Base-by-base conservation (phyloP, 2,888 invertebrate genomes). In the Julus scandinavius region DNA sequence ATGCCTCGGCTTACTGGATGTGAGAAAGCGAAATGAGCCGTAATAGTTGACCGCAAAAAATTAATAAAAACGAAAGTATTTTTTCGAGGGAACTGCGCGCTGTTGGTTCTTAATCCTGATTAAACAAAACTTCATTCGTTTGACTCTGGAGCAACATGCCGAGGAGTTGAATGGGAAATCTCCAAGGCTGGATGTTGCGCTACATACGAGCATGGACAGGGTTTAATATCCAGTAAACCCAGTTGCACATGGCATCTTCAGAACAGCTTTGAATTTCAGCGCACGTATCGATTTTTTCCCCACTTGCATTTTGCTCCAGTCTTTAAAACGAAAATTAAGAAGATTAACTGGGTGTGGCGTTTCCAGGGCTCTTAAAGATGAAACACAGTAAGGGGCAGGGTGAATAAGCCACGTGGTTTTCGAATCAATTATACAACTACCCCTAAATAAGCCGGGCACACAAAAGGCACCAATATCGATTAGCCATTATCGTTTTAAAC, bases 321-420 rank as follows among this genome's bases (percentile, higher is more conserved):
- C 58, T 58, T 58, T 58, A 58, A 58, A 58, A 58, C 58, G 58
- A 58, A 58, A 58, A 58, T 58, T 58, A 58, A 58, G 58, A 58
- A 58, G 58, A 58, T 58, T 58, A 58, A 58, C 58, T 58, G 58
- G 58, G 58, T 15, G 58, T 58, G 58, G 58, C 58, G 58, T 58
- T 58, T 58, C 58, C 58, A 58, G 58, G 58, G 58, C 58, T 58
- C 58, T 58, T 58, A 58, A 58, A 58, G 58, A 17, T 58, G 58
- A 58, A 58, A 58, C 58, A 2, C 58, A 58, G 58, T 15, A 15
- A 58, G 58, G 58, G 58, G 58, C 58, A 58, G 58, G 58, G 58
- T 13, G 17, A 58, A 58, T 58, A 13, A 15, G 58, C 58, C 58
- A 17, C 58, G 15, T 58, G 58, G 58, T 58, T 58, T 58, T 58